Conservation (phyloP, 2,888 invertebrate genomes). For the Dexiosoma caninum region DNA sequence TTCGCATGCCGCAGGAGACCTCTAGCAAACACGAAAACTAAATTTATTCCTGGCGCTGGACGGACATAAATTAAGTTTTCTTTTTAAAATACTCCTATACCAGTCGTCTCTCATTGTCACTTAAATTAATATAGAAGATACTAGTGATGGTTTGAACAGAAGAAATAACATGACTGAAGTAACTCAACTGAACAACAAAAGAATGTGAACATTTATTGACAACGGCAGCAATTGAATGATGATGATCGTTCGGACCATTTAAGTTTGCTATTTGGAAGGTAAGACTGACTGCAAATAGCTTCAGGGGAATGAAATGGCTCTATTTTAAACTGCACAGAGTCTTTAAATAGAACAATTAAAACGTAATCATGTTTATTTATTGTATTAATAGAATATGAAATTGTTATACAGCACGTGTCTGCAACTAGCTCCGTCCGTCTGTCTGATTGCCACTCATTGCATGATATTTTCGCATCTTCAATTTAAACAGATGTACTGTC, state of each 20-base stretch:
- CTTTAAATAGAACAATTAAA: conserved; percentile 49
- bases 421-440: neutral
- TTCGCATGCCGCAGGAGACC: no score
- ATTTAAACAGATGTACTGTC: conserved; percentile 31
- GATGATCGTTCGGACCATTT: conserved; percentile 13
- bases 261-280: neutral
- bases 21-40: no score
- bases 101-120: no score
- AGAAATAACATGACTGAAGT: no score
- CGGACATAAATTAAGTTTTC: no score
- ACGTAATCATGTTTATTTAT: conserved; percentile 33
- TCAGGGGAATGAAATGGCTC: conserved; percentile 2
- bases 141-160: no score
- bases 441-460: neutral
- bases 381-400: conserved; percentile 46
- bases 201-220: conserved; percentile 16
- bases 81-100: no score
- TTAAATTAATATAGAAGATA: no score
- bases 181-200: neutral
- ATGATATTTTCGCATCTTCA: neutral
- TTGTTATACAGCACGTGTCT: conserved; percentile 37
- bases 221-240: conserved; percentile 5
- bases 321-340: conserved; percentile 22
- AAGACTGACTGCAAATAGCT: neutral
- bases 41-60: no score